Conservation (phyloP, 2,888 invertebrate species). For the Hylaea fasciaria region DNA sequence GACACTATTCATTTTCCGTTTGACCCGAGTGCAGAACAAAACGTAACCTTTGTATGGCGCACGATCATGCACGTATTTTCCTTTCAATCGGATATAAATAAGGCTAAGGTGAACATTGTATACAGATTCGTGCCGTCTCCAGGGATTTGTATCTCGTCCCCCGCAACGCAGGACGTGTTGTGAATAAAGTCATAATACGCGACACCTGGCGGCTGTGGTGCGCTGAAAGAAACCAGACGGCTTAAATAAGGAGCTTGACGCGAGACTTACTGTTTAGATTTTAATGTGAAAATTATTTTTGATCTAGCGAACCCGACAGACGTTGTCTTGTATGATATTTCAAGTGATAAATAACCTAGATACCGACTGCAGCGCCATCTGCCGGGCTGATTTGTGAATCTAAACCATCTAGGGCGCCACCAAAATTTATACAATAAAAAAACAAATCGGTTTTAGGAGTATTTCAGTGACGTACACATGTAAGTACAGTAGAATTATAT, state of each 20-base stretch:
- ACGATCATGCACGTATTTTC: slow-evolving; percentile 67
- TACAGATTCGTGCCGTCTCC: slow-evolving; percentile 73
- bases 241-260: slow-evolving; percentile 30
- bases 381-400: too few relatives aligned
- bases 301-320: too few relatives aligned
- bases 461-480: too few relatives aligned
- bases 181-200: slow-evolving; percentile 64
- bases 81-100: slow-evolving; percentile 74
- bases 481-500: too few relatives aligned
- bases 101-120: slow-evolving; percentile 65
- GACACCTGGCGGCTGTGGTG: slow-evolving; percentile 41
- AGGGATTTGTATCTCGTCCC: slow-evolving; percentile 79
- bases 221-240: slow-evolving; percentile 30
- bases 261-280: slow-evolving; percentile 17
- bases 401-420: too few relatives aligned
- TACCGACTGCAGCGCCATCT: too few relatives aligned
- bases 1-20: slow-evolving; percentile 30
- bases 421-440: too few relatives aligned
- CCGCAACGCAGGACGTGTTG: slow-evolving; percentile 74
- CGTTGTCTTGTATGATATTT: too few relatives aligned
- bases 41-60: slow-evolving; percentile 51
- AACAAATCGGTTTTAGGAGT: too few relatives aligned
- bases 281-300: too few relatives aligned
- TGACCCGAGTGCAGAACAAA: slow-evolving; percentile 28
- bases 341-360: too few relatives aligned